Evolutionary conservation across 1,140 invertebrate species (phyloP).

Genomic region (Berghia stephanieae): DNA sequence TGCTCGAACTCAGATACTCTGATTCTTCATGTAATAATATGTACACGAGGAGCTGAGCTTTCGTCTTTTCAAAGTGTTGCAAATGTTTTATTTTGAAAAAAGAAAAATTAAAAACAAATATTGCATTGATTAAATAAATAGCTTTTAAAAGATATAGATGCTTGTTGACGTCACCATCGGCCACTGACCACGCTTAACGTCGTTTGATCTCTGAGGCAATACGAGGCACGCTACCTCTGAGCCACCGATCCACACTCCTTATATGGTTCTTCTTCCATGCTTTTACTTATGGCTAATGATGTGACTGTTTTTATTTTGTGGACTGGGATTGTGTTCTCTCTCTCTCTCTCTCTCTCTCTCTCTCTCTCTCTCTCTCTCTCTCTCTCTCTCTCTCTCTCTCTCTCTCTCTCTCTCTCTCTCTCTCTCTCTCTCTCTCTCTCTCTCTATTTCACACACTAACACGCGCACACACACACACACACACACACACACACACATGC

Average conservation of each 20-base stretch:
- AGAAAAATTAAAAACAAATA: no score
- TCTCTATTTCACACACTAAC: no score
- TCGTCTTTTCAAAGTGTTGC: no score
- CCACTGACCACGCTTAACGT: background rate
- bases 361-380: background rate
- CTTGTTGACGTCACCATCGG: background rate
- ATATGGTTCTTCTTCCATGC: no score
- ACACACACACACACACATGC: no score
- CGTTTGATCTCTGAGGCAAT: background rate
- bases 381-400: background rate
- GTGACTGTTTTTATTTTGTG: background rate
- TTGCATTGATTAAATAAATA: conserved; percentile 3
- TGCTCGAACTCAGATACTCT: no score
- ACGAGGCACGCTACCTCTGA: background rate
- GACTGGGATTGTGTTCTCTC: background rate
- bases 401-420: background rate
- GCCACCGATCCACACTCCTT: no score
- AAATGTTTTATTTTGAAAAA: no score
- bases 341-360: conserved; percentile 14
- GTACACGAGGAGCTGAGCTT: no score
- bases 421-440: background rate
- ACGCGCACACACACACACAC: no score
- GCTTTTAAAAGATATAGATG: conserved; percentile 3
- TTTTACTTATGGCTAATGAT: no score
- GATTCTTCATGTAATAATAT: no score